A percentile compares a stretch with the other conserved stretches of the same genome.
Conservation (phyloP, 2,888 invertebrate genomes). For the Taphrorychus bicolor region DNA sequence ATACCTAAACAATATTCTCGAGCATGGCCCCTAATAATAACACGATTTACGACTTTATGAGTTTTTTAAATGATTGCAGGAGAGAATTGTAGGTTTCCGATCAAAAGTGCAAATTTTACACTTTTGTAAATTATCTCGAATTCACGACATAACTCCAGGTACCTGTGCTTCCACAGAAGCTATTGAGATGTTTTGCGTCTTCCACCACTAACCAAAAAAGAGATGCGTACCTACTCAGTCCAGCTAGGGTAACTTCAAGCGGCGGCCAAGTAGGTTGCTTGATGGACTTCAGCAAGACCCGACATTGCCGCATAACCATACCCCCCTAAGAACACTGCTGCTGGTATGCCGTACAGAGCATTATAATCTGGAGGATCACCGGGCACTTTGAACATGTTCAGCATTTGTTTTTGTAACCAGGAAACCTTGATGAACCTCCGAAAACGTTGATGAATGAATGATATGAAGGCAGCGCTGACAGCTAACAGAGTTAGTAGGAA, state of each 20-base stretch:
- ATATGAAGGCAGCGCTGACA: constrained; percentile 84
- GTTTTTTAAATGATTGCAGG: no score
- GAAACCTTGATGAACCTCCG: no score
- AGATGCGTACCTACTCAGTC: constrained; percentile 85
- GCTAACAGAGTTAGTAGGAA: constrained; percentile 82
- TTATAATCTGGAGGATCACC: constrained; percentile 88
- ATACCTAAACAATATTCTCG: no score
- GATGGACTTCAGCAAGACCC: constrained; percentile 81
- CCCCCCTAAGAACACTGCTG: constrained; percentile 72
- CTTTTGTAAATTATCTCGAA: no score
- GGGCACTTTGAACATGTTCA: constrained; percentile 90
- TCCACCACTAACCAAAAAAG: no score
- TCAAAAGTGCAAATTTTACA: no score
- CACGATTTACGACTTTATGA: no score
- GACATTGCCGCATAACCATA: constrained; percentile 69
- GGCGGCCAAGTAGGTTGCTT: constrained; percentile 82
- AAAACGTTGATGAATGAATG: constrained; percentile 90
- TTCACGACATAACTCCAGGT: no score
- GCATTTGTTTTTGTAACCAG: constrained; percentile 87
- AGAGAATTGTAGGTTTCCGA: no score
- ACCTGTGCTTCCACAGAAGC: no score
- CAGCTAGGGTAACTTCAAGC: constrained; percentile 88
- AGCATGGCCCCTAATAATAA: no score
- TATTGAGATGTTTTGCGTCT: no score
- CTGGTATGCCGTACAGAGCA: constrained; percentile 80